phyloP scores from a whole-genome alignment of 2,888 invertebrate species.

The Apodemia hepburni region DNA sequence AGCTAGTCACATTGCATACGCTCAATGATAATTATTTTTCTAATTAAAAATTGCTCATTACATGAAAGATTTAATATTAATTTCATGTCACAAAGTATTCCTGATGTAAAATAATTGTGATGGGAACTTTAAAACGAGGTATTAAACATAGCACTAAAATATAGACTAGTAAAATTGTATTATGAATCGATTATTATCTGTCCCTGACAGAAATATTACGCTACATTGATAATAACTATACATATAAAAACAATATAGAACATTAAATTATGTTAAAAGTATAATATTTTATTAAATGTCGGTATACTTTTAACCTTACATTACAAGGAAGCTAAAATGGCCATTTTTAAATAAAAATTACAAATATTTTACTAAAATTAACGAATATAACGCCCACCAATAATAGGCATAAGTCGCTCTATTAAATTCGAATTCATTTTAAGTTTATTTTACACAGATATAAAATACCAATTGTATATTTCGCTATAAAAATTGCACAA shows the following conservation, averaged over 20 bases:
- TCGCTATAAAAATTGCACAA: conserved; percentile 44
- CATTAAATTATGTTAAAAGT: background rate
- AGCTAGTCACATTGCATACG: background rate
- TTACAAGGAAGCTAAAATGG: conserved; percentile 4
- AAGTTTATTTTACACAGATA: conserved; percentile 3
- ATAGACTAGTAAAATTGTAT: conserved; percentile 69
- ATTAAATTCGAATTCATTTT: conserved; percentile 11
- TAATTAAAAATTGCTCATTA: background rate
- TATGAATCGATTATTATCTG: conserved; percentile 36
- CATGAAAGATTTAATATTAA: background rate
- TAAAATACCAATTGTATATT: conserved; percentile 22
- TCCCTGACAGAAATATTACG: conserved; percentile 39
- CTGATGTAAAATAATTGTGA: conserved; percentile 13
- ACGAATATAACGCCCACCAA: background rate
- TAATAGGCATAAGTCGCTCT: background rate
- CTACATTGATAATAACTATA: conserved; percentile 39
- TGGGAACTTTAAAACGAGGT: conserved; percentile 44
- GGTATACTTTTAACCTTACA: background rate
- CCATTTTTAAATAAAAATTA: conserved; percentile 1
- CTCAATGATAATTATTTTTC: background rate
- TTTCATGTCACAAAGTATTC: background rate
- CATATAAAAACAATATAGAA: conserved; percentile 14
- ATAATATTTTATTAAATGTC: background rate
- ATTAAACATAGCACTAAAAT: conserved; percentile 53
- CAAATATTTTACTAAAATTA: conserved; percentile 9